Evolutionary conservation across 2,797 vertebrate species (phyloP).

Genomic region (Ctenochaetus hawaiiensis): DNA sequence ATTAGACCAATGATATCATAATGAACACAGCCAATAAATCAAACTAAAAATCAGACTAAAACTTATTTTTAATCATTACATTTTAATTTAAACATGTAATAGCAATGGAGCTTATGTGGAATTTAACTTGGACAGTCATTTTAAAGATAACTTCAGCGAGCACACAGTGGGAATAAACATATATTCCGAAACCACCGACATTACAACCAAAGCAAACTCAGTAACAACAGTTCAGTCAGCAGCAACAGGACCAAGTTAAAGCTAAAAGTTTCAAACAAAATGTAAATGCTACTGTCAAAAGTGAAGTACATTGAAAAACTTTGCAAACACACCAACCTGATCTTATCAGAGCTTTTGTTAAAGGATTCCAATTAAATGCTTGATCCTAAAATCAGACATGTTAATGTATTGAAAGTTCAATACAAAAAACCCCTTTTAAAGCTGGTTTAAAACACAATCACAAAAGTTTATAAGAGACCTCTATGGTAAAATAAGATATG

Average conservation of each 20-base stretch:
- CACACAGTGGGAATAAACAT: neutral
- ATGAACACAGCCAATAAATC: slow-evolving; percentile 26
- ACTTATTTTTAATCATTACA: neutral
- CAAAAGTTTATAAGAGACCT: too few species aligned
- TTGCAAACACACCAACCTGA: too few species aligned
- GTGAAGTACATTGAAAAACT: too few species aligned
- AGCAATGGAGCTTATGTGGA: neutral
- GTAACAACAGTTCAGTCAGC: neutral
- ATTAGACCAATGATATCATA: slow-evolving; percentile 24
- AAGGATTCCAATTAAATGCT: too few species aligned
- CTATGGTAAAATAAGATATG: too few species aligned
- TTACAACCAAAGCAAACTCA: slow-evolving; percentile 12
- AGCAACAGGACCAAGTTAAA: neutral
- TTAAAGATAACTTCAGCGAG: slow-evolving; percentile 3
- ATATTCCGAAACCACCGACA: neutral
- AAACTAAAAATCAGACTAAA: neutral
- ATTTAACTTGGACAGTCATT: neutral
- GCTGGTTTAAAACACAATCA: too few species aligned
- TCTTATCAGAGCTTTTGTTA: too few species aligned
- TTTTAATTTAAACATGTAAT: neutral
- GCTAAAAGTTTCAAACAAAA: too few species aligned
- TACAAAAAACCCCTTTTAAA: too few species aligned
- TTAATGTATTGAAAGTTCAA: too few species aligned
- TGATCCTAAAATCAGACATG: too few species aligned
- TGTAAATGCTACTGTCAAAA: too few species aligned